Evolutionary conservation across 2,113 vertebrate genomes (phyloP), one percentile per base, ranked within the genome.

Genomic region (Accipiter virgatus): DNA sequence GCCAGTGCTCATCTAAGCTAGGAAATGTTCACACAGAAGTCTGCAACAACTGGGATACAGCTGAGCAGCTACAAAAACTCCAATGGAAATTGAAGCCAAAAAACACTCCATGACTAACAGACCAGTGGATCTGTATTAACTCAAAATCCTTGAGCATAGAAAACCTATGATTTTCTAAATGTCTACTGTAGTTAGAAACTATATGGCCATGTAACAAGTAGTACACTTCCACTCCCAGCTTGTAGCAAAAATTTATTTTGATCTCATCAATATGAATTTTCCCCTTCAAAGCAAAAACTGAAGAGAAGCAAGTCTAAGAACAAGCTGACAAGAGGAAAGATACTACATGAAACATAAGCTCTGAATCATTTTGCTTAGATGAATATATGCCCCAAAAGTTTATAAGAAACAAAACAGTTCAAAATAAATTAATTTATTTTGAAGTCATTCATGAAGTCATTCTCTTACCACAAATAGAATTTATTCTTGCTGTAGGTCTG

Each of bases 401-500:
- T 90, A 2, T 10, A 86, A 53, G 25, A 89, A 86, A 55, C 13
- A 53, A 85, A 79, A 73, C 0, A 53, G 47, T 26, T 53, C 6
- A 81, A 75, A 91, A 75, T 20, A 36, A 81, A 58, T 26, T 4
- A 5, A 48, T 73, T 70, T 23, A 77, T 73, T 90, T 83, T 74
- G 1, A 93, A 82, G 38, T 50, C 7, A 95, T 58, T 75, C 29
- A 66, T 70, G 17, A 90, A 81, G 34, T 56, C 17, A 40, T 90
- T 92, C 53, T 95, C 99, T 98, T 98, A 99, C 99, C 99, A 97
- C 99, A 99, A 63, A 99, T 99, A 16, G 99, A 99, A 98, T 99
- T 99, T 97, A 99, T 99, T 97, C 99, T 99, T 91, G 99, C 99
- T 43, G 99, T 99, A 63, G 99, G 99, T 97, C 99, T 98, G 97